Conservation (phyloP, 2,797 vertebrate species). For the Falco peregrinus region DNA sequence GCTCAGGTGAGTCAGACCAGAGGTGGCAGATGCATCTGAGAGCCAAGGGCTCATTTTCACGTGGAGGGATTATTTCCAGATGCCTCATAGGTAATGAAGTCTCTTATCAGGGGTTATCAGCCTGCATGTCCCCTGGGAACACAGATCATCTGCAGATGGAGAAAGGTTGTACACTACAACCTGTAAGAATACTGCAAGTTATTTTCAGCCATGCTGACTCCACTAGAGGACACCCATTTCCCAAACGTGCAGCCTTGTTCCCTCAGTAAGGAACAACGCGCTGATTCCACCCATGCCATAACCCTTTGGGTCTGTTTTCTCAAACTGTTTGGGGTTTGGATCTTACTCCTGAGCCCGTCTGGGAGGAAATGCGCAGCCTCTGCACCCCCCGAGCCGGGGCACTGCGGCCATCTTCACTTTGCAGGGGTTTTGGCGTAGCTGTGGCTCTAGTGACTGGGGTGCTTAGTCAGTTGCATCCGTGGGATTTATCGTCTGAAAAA, state of each 20-base stretch:
- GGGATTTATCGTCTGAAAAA: background rate
- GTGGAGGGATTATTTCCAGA: background rate
- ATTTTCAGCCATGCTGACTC: background rate
- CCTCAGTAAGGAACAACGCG: background rate
- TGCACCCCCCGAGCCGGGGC: fast-evolving
- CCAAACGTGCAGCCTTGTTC: background rate
- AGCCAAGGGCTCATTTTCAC: background rate
- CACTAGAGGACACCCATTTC: background rate
- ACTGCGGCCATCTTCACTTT: fast-evolving
- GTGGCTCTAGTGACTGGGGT: fast-evolving
- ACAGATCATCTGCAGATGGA: background rate
- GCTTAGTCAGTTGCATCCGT: fast-evolving
- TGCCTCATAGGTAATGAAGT: background rate
- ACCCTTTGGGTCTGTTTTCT: background rate
- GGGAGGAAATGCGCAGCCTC: fast-evolving
- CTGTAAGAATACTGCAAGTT: background rate
- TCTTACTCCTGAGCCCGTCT: background rate
- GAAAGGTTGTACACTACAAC: background rate
- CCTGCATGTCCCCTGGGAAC: background rate
- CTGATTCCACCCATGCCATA: background rate
- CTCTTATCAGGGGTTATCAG: background rate
- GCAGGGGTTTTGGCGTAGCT: background rate
- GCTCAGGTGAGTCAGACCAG: background rate
- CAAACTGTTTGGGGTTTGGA: background rate
- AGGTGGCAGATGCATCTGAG: background rate